Conservation (phyloP, 2,113 vertebrate species). For the Globicephala melas region DNA sequence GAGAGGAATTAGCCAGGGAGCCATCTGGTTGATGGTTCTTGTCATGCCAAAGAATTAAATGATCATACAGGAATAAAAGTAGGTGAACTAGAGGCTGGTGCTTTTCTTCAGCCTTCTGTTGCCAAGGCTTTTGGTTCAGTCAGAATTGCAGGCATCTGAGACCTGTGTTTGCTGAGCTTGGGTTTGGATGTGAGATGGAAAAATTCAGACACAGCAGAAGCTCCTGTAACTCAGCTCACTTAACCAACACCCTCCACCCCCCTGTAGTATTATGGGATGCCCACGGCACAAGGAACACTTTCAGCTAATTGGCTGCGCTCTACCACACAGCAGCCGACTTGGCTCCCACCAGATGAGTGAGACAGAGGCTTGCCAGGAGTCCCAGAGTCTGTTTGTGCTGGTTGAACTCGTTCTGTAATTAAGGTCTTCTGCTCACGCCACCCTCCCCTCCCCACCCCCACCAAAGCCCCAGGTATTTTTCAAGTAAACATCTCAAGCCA, state of each 20-base stretch:
- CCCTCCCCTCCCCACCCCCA: no score
- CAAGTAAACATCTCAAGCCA: constrained; percentile 43
- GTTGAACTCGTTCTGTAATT: constrained; percentile 47
- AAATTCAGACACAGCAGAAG: neutral
- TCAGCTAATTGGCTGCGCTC: neutral
- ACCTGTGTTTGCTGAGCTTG: neutral
- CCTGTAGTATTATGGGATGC: no score
- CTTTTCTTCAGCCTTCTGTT: neutral
- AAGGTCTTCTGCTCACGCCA: neutral
- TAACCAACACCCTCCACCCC: neutral
- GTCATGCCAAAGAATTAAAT: neutral
- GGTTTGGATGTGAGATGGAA: neutral
- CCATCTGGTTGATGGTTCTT: neutral
- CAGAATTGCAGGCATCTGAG: neutral
- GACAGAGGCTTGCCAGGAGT: constrained; percentile 3
- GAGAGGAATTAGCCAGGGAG: neutral
- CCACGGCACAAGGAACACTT: neutral
- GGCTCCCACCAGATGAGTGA: neutral
- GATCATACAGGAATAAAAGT: neutral
- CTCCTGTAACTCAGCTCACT: neutral
- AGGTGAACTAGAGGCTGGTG: neutral
- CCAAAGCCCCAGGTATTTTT: constrained; percentile 26
- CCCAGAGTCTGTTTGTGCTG: constrained; percentile 11
- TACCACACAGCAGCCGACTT: neutral
- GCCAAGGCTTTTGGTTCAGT: neutral